Percentiles rank a stretch among this genome's conserved stretches.
phyloP scores from a whole-genome alignment of 2,888 invertebrate genomes.

The Andricus quercusramuli region DNA sequence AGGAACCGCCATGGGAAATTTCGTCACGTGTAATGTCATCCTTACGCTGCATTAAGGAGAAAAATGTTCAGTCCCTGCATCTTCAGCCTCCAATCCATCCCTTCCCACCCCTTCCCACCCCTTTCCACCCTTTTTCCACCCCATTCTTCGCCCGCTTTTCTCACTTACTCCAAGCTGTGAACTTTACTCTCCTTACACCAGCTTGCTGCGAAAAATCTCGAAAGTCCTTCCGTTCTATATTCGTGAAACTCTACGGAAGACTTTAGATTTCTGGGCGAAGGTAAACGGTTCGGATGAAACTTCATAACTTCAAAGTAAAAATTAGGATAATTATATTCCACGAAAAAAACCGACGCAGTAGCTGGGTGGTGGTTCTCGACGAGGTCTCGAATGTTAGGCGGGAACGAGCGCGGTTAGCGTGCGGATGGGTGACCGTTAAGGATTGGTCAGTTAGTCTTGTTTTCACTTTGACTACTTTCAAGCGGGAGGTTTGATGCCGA shows the following conservation, averaged over 20 bases:
- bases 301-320: not conserved
- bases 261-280: not conserved
- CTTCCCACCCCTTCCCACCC: not conserved
- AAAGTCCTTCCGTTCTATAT: not conserved
- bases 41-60: slow-evolving; percentile 39
- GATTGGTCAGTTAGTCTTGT: too few relatives aligned
- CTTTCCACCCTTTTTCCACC: not conserved
- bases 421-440: too few relatives aligned
- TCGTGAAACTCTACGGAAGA: not conserved
- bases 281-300: not conserved
- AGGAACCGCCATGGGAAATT: slow-evolving; percentile 38
- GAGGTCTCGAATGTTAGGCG: too few relatives aligned
- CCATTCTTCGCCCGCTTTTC: not conserved
- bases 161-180: slow-evolving; percentile 31
- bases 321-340: not conserved
- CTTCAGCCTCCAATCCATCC: slow-evolving; percentile 11
- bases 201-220: slow-evolving; percentile 28
- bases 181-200: not conserved
- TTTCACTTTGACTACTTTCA: too few relatives aligned
- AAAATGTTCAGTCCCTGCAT: slow-evolving; percentile 33
- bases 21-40: slow-evolving; percentile 41
- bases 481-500: too few relatives aligned
- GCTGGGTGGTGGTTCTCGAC: too few relatives aligned
- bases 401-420: too few relatives aligned
- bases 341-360: too few relatives aligned